Percentiles rank a stretch among this genome's conserved stretches.
phyloP scores from a whole-genome alignment of 2,888 invertebrate species.

The Standfussiana lucernea region DNA sequence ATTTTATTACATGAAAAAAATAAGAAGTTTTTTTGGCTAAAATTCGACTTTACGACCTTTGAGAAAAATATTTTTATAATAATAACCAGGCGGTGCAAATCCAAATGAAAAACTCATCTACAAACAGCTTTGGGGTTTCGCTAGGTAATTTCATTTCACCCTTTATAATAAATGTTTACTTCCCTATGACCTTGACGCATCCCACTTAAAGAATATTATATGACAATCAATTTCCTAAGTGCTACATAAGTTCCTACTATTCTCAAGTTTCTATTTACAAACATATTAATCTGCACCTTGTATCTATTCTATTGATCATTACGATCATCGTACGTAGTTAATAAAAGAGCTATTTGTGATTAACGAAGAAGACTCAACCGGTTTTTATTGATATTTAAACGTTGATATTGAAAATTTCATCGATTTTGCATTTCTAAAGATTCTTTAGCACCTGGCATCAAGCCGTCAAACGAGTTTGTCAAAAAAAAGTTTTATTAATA shows the following conservation, averaged over 20 bases:
- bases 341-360: constrained; percentile 27
- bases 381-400: constrained; percentile 15
- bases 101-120: too few relatives aligned
- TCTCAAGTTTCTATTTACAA: background rate
- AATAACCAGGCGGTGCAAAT: too few relatives aligned
- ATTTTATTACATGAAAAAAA: background rate
- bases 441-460: background rate
- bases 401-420: constrained; percentile 12
- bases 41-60: background rate
- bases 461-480: background rate
- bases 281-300: constrained; percentile 3
- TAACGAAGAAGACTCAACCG: constrained; percentile 9
- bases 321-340: constrained; percentile 29
- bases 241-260: background rate
- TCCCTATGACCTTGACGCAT: background rate
- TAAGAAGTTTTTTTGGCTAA: too few relatives aligned
- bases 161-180: background rate
- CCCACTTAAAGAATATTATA: background rate
- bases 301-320: constrained; percentile 17
- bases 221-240: background rate
- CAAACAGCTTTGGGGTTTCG: too few relatives aligned
- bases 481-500: background rate
- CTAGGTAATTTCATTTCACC: background rate
- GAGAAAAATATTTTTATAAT: too few relatives aligned
- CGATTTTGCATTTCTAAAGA: background rate